Evolutionary conservation across 2,113 vertebrate species (phyloP), one percentile per base, ranked within the genome.

Genomic region (Puffinus mauretanicus): DNA sequence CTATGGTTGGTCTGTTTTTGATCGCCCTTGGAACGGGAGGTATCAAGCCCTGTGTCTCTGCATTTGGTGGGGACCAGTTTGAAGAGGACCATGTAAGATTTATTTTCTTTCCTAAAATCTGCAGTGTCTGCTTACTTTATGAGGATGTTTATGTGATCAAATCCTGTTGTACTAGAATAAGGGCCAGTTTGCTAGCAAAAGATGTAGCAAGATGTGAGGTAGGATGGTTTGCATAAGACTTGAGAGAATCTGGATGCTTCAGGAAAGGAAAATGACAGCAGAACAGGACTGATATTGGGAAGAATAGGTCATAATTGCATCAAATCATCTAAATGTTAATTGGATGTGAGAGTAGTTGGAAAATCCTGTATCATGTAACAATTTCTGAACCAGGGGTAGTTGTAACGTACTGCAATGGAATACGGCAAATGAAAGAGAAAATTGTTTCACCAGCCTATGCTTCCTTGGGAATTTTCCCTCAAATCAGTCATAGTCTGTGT

Each of bases 31-130:
- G 99, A 78, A 99, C 99, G 0, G 99, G 99, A 90, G 99, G 99
- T 47, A 99, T 99, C 98, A 99, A 99, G 97, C 99, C 99, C 42
- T 99, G 99, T 13, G 99, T 99, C 77, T 98, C 99, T 67, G 99
- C 99, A 13, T 99, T 99, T 83, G 99, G 99, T 95, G 99, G 99
- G 90, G 99, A 99, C 96, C 99, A 99, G 96, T 99, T 99, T 98
- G 99, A 99, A 32, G 98, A 99, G 77, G 98, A 99, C 38, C 97
- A 99, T 87, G 99, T 99, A 98, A 99, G 99, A 85, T 32, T 85
- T 90, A 36, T 86, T 96, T 97, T 96, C 49, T 95, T 96, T 95
- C 57, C 69, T 96, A 85, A 94, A 95, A 91, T 78, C 38, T 84
- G 30, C 82, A 58, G 27, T 90, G n/a, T 93, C 67, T 93, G 36